Base-by-base conservation (phyloP, 2,888 invertebrate genomes). In the Meiosimyza platycephala region DNA sequence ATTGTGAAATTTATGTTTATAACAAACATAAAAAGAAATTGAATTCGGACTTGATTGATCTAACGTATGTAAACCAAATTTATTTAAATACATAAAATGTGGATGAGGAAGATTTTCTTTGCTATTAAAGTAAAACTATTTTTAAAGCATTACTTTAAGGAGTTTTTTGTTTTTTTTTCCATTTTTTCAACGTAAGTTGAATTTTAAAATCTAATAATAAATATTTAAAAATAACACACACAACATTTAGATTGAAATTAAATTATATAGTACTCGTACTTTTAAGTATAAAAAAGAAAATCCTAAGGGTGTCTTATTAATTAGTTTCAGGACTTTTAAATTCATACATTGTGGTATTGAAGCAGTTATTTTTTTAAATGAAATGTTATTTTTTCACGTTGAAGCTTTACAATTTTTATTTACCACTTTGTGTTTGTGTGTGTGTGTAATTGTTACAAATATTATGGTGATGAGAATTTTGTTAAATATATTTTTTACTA, bases 151-250 rank as follows among this genome's bases (percentile, higher is more conserved):
- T 55, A 57, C 65, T 76, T 76, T 72, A 75, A 65, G 72, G 72
- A 75, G 75, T 67, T 73, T 63, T 47, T 22, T 51, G 16, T 18
- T 62, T 67, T 62, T 22, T 64, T 71, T 70, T 71, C 59, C 18
- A 16, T 60, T 63, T 71, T 22, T 71, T 50, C 54, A 64, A 62
- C 57, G 54, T 59, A 55, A 55, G 65, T 72, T 63, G 66, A 77
- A 74, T 50, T 63, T 74, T 74, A 76, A 76, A 76, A 69, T 63
- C 74, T 79, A 77, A 77, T 79, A 77, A 77, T 78, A 80, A 78
- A 66, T 65, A 74, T 63, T 71, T 63, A 71, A 74, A 75, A 70
- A 73, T 60, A 69, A 73, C 72, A 68, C 73, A 72, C 70, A 75
- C 76, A 76, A 75, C 70, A 75, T 70, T 64, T 55, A 55, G 63